phyloP scores from a whole-genome alignment of 1,140 invertebrate species.

The Aplysia californica region DNA sequence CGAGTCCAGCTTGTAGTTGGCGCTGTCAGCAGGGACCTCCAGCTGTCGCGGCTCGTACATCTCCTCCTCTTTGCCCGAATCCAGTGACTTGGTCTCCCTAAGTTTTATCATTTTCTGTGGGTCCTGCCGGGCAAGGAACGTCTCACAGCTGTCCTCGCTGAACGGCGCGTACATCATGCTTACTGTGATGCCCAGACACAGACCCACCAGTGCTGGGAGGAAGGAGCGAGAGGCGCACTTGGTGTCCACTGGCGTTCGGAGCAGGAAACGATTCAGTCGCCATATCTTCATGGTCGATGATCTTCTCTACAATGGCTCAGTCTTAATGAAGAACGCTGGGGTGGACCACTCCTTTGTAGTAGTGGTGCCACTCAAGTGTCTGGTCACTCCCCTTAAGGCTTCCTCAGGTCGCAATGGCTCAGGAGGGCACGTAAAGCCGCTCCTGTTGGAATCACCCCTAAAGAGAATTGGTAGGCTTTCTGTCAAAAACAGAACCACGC shows the following conservation, averaged over 20 bases:
- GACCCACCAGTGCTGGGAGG: slow-evolving; percentile 50
- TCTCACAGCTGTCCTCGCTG: slow-evolving; percentile 59
- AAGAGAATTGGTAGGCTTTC: too few species aligned
- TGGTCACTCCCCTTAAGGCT: too few species aligned
- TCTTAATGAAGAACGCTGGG: too few species aligned
- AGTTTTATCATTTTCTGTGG: slow-evolving; percentile 42
- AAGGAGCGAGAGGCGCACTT: slow-evolving; percentile 34
- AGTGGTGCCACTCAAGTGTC: too few species aligned
- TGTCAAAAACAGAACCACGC: too few species aligned
- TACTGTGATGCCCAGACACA: slow-evolving; percentile 57
- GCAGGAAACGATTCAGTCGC: background rate
- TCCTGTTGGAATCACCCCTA: too few species aligned
- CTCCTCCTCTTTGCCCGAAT: slow-evolving; percentile 28
- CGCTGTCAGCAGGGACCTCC: slow-evolving; percentile 19
- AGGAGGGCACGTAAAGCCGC: too few species aligned
- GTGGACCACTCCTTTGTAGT: too few species aligned
- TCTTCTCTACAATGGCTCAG: too few species aligned
- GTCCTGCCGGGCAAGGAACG: slow-evolving; percentile 33
- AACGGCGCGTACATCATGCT: slow-evolving; percentile 60
- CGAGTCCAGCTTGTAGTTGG: background rate
- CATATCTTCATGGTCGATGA: slow-evolving; percentile 9
- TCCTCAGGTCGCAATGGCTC: too few species aligned
- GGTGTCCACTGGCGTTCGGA: slow-evolving; percentile 12
- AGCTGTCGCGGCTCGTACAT: slow-evolving; percentile 34
- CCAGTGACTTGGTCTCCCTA: slow-evolving; percentile 40